Conservation (phyloP, 2,797 vertebrate species). For the Anas acuta region DNA sequence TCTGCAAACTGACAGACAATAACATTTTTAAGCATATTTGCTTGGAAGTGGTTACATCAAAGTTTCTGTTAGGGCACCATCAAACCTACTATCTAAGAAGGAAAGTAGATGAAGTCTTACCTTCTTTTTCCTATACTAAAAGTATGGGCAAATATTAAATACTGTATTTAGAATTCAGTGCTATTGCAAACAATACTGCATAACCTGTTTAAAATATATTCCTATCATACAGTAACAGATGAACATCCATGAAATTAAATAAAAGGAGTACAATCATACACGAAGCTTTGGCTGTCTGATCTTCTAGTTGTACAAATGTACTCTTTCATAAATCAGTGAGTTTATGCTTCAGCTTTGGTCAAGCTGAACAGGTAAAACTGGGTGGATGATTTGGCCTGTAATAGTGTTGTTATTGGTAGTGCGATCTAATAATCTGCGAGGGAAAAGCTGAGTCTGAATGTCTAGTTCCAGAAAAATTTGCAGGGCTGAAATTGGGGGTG, state of each 20-base stretch:
- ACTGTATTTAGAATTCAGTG: constrained; percentile 14
- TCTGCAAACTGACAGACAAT: constrained; percentile 20
- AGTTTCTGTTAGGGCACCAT: neutral
- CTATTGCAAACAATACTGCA: constrained; percentile 9
- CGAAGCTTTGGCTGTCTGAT: neutral
- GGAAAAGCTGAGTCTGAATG: neutral
- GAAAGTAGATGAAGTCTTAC: constrained; percentile 30
- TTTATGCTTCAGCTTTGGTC: neutral
- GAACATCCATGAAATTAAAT: neutral
- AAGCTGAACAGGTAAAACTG: neutral
- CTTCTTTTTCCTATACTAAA: constrained; percentile 9
- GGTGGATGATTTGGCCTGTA: neutral
- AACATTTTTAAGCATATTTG: constrained; percentile 52
- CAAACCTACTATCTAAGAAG: constrained; percentile 15
- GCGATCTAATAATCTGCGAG: neutral
- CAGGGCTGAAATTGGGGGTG: neutral
- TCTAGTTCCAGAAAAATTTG: neutral
- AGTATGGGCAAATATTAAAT: constrained; percentile 35
- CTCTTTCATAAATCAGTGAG: neutral
- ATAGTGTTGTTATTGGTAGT: neutral
- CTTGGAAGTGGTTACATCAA: constrained; percentile 16
- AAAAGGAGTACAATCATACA: neutral
- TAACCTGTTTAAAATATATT: neutral
- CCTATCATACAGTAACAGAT: neutral
- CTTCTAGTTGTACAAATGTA: neutral